A percentile compares a stretch with the other conserved stretches of the same genome.
Evolutionary conservation across 2,888 invertebrate species (phyloP).

Genomic region (Rhamphomyia laevipes): DNA sequence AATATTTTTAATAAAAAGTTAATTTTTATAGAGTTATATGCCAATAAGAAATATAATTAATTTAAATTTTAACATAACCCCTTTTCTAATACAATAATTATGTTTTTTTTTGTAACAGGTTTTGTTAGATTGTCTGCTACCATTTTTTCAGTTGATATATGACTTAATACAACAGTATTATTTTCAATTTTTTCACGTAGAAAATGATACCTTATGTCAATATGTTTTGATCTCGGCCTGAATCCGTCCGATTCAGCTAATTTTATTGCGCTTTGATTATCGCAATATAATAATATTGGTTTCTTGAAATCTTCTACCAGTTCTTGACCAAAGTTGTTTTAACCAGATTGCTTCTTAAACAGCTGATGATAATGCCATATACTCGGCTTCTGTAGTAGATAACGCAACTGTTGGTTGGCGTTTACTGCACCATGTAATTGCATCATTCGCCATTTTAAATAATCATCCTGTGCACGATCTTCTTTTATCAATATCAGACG

Average conservation of each 20-base stretch:
- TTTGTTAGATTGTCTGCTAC: constrained; percentile 11
- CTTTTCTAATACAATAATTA: constrained; percentile 5
- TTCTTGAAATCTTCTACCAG: too few relatives aligned
- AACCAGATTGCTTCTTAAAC: background rate
- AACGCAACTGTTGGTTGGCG: constrained; percentile 10
- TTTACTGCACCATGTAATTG: constrained; percentile 1
- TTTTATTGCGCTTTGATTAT: constrained; percentile 11
- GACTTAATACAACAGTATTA: constrained; percentile 3
- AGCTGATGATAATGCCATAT: constrained; percentile 7
- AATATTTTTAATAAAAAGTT: too few relatives aligned
- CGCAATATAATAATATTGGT: constrained; percentile 11
- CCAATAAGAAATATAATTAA: background rate
- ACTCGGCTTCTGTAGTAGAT: constrained; percentile 14
- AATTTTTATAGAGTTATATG: too few relatives aligned
- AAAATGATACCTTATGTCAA: constrained; percentile 12
- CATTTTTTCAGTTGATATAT: constrained; percentile 8
- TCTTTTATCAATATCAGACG: constrained; percentile 10
- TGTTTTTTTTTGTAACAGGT: constrained; percentile 10
- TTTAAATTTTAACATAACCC: constrained; percentile 7
- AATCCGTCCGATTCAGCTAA: constrained; percentile 8
- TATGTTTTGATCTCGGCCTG: constrained; percentile 10
- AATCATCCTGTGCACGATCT: constrained; percentile 11
- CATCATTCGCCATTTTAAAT: constrained; percentile 9
- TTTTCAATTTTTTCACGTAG: constrained; percentile 6
- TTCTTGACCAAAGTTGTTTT: background rate